phyloP scores from a whole-genome alignment of 1,140 invertebrate genomes.

The Octopus sinensis region DNA sequence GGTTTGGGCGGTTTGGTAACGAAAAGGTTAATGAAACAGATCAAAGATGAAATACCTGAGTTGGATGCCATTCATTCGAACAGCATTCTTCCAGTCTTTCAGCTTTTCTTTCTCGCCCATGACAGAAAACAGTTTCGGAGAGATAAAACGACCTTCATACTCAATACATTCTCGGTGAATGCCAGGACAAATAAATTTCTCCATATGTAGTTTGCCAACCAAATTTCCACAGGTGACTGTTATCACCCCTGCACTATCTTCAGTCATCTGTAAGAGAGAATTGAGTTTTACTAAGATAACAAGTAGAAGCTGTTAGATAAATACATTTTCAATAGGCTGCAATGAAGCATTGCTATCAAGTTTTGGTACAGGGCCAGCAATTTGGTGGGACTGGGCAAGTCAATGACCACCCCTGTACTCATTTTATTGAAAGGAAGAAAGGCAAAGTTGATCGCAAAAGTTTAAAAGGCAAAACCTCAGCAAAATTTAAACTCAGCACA shows the following conservation, averaged over 20 bases:
- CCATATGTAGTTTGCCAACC: conserved; percentile 50
- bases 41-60: conserved; percentile 37
- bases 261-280: background rate
- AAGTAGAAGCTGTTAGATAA: no score
- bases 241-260: conserved; percentile 19
- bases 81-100: conserved; percentile 60
- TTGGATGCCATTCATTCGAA: conserved; percentile 55
- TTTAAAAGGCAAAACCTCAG: no score
- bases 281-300: no score
- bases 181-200: conserved; percentile 58
- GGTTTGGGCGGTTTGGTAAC: no score
- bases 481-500: no score
- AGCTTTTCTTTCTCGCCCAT: conserved; percentile 58
- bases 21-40: background rate
- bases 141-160: conserved; percentile 50
- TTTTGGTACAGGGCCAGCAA: no score
- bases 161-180: conserved; percentile 59
- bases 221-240: conserved; percentile 54
- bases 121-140: conserved; percentile 55
- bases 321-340: no score
- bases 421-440: no score
- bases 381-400: no score
- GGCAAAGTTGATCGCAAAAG: no score
- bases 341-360: no score
- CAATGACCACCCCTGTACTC: no score